Evolutionary conservation across 2,888 invertebrate genomes (phyloP).

Genomic region (Deroplatys truncata): DNA sequence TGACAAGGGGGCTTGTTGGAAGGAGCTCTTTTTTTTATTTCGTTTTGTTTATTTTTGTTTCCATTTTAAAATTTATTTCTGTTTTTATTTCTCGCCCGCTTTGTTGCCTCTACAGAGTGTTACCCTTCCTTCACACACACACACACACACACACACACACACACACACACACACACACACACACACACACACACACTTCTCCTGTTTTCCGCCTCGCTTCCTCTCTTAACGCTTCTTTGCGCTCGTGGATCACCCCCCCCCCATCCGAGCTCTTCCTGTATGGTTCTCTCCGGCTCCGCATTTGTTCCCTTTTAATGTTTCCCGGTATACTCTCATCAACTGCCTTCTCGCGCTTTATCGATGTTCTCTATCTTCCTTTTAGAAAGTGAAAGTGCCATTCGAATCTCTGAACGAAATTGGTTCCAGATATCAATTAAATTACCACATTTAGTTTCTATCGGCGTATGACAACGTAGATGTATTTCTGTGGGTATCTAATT

Average conservation of each 20-base stretch:
- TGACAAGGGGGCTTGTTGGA: background rate
- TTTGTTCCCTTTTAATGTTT: background rate
- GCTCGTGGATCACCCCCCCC: background rate
- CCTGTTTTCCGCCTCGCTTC: background rate
- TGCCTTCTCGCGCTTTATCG: background rate
- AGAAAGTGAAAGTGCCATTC: background rate
- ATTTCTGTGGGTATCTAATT: background rate
- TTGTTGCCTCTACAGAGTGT: background rate
- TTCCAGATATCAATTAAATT: background rate
- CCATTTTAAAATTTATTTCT: background rate
- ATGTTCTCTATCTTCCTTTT: background rate
- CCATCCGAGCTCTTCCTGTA: background rate
- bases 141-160: no score
- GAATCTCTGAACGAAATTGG: background rate
- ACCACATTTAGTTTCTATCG: background rate
- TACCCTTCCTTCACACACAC: background rate
- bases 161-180: background rate
- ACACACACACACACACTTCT: background rate
- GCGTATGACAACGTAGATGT: background rate
- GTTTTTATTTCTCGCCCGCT: constrained; percentile 1
- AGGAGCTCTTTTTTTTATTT: background rate
- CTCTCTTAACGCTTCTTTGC: background rate
- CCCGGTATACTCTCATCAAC: background rate
- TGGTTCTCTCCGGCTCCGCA: background rate
- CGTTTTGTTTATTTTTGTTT: background rate